These are phyloP conservation scores for Pheosia tremula DNA, from an alignment of 2,888 invertebrate species.

Conservation along the genomic window DNA sequence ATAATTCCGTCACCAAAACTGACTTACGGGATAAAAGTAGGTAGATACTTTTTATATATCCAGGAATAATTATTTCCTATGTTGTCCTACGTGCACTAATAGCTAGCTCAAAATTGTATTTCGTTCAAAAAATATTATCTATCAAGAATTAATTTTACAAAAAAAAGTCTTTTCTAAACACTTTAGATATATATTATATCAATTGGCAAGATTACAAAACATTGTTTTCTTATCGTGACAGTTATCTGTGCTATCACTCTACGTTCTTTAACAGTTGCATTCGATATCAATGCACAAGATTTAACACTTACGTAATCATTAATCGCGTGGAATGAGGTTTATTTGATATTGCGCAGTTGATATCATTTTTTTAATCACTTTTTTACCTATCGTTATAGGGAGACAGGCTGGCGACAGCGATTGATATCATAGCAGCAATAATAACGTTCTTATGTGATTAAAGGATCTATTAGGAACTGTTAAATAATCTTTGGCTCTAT, in stretches of 20 bases:
- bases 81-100: too few relatives aligned
- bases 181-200: background rate
- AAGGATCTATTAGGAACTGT: too few relatives aligned
- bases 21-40: too few relatives aligned
- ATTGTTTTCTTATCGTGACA: conserved; percentile 9
- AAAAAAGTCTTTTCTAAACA: background rate
- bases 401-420: background rate
- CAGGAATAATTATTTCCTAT: too few relatives aligned
- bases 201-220: background rate
- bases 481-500: too few relatives aligned
- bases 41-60: too few relatives aligned
- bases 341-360: conserved; percentile 1
- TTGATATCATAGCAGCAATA: background rate
- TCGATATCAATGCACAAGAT: conserved; percentile 3
- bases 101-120: too few relatives aligned
- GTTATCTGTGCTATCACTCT: conserved; percentile 10
- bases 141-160: background rate
- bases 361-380: background rate
- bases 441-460: too few relatives aligned
- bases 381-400: background rate
- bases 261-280: background rate
- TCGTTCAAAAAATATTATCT: too few relatives aligned
- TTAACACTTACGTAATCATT: background rate
- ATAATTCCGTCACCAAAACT: too few relatives aligned
- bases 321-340: background rate